These are phyloP conservation scores for Bombylius major DNA, from an alignment of 2,888 invertebrate species.

Conservation along the genomic window DNA sequence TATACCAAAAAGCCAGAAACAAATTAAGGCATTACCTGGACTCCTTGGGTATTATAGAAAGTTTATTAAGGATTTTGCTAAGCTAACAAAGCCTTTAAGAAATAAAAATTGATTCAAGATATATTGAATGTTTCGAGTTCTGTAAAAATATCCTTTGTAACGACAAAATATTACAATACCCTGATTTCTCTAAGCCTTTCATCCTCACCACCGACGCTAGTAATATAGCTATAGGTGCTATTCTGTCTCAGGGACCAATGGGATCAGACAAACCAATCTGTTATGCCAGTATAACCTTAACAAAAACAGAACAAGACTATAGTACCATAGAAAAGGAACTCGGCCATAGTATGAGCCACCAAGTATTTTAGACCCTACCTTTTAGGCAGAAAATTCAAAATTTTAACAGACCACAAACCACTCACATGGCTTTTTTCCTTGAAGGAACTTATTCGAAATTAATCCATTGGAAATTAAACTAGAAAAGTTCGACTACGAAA, in stretches of 20 bases:
- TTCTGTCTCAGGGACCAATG: slow-evolving; percentile 16
- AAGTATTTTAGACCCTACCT: slow-evolving; percentile 21
- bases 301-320: slow-evolving; percentile 16
- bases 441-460: slow-evolving; percentile 4
- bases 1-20: too few species aligned
- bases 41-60: background rate
- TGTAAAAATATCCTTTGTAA: background rate
- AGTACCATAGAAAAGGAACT: slow-evolving; percentile 19
- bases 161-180: background rate
- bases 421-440: slow-evolving; percentile 6
- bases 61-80: background rate
- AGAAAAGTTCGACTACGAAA: slow-evolving; percentile 16
- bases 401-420: slow-evolving; percentile 22
- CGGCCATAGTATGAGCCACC: slow-evolving; percentile 16
- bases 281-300: slow-evolving; percentile 18
- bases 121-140: background rate
- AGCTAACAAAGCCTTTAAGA: background rate
- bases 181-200: slow-evolving; percentile 4
- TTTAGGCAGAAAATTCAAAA: slow-evolving; percentile 18
- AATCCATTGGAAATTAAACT: slow-evolving; percentile 11
- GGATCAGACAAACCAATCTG: slow-evolving; percentile 17
- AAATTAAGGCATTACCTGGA: background rate
- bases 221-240: slow-evolving; percentile 16
- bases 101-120: background rate
- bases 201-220: slow-evolving; percentile 12